Evolutionary conservation across 2,797 vertebrate species (phyloP).

Genomic region (Pantherophis vulpinus): DNA sequence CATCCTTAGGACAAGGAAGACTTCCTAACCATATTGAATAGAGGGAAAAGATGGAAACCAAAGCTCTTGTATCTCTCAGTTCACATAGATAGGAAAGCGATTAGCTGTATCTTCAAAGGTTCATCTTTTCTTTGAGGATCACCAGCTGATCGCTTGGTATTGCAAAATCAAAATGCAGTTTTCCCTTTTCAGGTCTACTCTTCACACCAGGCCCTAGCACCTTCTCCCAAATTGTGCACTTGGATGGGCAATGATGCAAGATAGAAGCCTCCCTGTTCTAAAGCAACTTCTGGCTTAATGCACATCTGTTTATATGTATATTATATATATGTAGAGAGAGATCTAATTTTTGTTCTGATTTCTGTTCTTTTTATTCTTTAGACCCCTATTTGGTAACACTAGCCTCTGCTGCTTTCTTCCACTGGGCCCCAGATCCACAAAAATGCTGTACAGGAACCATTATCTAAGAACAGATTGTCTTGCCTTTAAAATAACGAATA

Average conservation of each 20-base stretch:
- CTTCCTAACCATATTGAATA: background rate
- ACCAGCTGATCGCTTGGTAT: background rate
- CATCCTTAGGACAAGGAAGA: background rate
- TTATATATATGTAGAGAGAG: slow-evolving; percentile 66
- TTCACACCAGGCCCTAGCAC: background rate
- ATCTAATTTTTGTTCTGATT: slow-evolving; percentile 63
- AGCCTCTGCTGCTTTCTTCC: slow-evolving; percentile 2
- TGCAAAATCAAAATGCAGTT: slow-evolving; percentile 30
- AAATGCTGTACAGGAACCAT: background rate
- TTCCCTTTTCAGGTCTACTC: background rate
- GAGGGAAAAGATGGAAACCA: background rate
- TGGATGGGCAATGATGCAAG: slow-evolving; percentile 26
- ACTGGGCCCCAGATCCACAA: background rate
- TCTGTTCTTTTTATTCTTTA: slow-evolving; percentile 41
- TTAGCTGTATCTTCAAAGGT: background rate
- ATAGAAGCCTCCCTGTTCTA: slow-evolving; percentile 38
- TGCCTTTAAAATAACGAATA: background rate
- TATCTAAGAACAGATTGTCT: background rate
- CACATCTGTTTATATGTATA: slow-evolving; percentile 45
- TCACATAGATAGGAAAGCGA: background rate
- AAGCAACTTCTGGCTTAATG: slow-evolving; percentile 61
- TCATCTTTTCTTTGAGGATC: background rate
- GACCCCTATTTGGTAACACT: slow-evolving; percentile 14
- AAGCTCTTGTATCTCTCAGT: background rate
- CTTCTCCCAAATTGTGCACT: slow-evolving; percentile 9